A percentile compares a stretch with the other conserved stretches of the same genome.
phyloP scores from a whole-genome alignment of 2,888 invertebrate genomes.

The Torymus texanus region DNA sequence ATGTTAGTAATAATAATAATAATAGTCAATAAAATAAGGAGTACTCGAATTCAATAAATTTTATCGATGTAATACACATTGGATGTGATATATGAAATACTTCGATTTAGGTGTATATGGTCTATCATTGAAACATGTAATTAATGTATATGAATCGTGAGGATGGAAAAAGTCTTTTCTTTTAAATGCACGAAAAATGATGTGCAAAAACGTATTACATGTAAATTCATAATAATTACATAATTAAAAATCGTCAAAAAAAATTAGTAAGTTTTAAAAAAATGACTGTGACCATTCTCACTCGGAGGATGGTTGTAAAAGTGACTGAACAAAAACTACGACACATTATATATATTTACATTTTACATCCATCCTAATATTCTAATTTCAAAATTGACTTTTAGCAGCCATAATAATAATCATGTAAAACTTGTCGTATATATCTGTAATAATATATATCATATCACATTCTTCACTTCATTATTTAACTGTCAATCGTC shows the following conservation, averaged over 20 bases:
- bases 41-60: too few relatives aligned
- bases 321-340: background rate
- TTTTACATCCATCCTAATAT: slow-evolving; percentile 25
- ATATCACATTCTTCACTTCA: too few relatives aligned
- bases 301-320: slow-evolving; percentile 27
- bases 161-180: slow-evolving; percentile 32
- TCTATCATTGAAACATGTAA: slow-evolving; percentile 49
- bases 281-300: slow-evolving; percentile 6
- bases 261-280: background rate
- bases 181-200: background rate
- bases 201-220: too few relatives aligned
- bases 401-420: too few relatives aligned
- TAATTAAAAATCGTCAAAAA: too few relatives aligned
- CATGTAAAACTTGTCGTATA: too few relatives aligned
- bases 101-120: slow-evolving; percentile 4
- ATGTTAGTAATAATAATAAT: too few relatives aligned
- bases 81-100: background rate
- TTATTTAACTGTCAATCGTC: background rate
- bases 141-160: background rate
- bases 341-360: background rate
- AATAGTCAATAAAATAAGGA: too few relatives aligned
- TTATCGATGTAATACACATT: background rate
- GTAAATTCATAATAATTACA: too few relatives aligned
- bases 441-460: too few relatives aligned
- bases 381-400: too few relatives aligned